A percentile compares a stretch with the other conserved stretches of the same genome.
These are phyloP conservation scores for Nixonia krombeini DNA, from an alignment of 1,140 invertebrate species.

Conservation along the genomic window DNA sequence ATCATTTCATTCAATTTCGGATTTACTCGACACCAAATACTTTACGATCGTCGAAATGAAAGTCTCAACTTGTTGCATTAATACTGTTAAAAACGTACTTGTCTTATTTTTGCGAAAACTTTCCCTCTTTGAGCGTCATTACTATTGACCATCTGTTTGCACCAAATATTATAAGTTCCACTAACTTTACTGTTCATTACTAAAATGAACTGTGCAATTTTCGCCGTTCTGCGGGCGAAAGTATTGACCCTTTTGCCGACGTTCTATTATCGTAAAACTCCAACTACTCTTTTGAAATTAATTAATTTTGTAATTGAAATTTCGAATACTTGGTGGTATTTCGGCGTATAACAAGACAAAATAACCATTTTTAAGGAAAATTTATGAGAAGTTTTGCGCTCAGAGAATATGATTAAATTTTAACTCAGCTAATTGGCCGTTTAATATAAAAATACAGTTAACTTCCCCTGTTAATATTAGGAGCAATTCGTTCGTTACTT, in stretches of 20 bases:
- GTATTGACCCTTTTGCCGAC: neutral
- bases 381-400: neutral
- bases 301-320: slow-evolving; percentile 2
- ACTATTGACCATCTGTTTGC: neutral
- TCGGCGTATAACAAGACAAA: neutral
- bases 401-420: neutral
- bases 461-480: no score
- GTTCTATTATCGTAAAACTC: neutral
- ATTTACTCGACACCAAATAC: no score
- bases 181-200: neutral
- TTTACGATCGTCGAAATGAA: no score
- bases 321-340: neutral
- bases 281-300: slow-evolving; percentile 1
- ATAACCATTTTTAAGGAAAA: neutral
- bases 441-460: no score
- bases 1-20: no score
- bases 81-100: no score
- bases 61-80: no score
- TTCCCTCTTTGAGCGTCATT: neutral
- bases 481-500: no score
- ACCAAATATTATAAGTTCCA: neutral
- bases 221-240: neutral
- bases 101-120: neutral
- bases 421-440: neutral
- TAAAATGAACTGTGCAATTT: neutral